A percentile compares a stretch with the other conserved stretches of the same genome.
Conservation (phyloP, 2,797 vertebrate species). For the Sardinella longiceps region DNA sequence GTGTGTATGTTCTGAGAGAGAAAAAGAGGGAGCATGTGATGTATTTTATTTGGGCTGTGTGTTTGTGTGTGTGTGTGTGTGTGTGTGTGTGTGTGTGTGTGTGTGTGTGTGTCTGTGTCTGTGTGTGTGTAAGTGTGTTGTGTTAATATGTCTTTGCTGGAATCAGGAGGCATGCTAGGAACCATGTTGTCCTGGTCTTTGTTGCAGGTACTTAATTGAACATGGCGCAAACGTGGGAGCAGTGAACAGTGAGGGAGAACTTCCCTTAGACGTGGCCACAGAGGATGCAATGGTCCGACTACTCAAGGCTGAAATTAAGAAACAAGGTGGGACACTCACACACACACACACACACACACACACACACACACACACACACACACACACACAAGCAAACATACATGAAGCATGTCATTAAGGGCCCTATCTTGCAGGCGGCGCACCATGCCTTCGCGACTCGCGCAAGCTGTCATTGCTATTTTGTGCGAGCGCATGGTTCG, state of each 20-base stretch:
- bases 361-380: not conserved
- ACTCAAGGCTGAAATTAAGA: slow-evolving; percentile 82
- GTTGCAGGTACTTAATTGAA: slow-evolving; percentile 67
- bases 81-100: not conserved
- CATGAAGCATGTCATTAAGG: not conserved
- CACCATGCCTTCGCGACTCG: too few species aligned
- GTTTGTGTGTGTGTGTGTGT: not conserved
- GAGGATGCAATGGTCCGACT: slow-evolving; percentile 82
- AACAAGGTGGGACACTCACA: slow-evolving; percentile 72
- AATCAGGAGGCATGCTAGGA: slow-evolving; percentile 47
- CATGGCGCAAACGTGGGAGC: slow-evolving; percentile 78
- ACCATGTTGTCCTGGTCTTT: slow-evolving; percentile 7
- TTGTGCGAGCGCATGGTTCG: too few species aligned
- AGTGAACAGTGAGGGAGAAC: slow-evolving; percentile 85
- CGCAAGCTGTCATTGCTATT: too few species aligned
- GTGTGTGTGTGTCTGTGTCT: not conserved
- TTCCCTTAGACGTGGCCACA: slow-evolving; percentile 82
- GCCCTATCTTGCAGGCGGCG: too few species aligned
- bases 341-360: slow-evolving; percentile 6
- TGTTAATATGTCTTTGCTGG: not conserved
- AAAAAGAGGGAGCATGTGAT: not conserved
- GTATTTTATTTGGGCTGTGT: not conserved
- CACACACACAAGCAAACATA: slow-evolving; percentile 4
- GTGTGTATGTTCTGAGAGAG: not conserved
- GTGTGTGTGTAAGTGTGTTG: not conserved